Evolutionary conservation across 2,888 invertebrate species (phyloP).

Genomic region (Hofmannophila pseudospretella): DNA sequence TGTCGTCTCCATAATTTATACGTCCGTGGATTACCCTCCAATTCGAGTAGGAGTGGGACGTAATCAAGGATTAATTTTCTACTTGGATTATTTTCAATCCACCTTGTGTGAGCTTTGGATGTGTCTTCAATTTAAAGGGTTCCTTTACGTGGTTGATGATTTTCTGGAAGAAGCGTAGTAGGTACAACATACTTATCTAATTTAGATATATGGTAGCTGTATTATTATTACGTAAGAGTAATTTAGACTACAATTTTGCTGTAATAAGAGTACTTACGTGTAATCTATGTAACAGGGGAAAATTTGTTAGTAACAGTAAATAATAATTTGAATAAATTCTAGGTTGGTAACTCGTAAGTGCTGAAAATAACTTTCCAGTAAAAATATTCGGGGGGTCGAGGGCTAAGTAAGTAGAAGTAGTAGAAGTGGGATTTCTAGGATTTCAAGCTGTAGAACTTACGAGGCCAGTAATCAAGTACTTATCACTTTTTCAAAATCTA

Average conservation of each 20-base stretch:
- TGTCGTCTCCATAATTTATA: conserved; percentile 24
- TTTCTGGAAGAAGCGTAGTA: conserved; percentile 23
- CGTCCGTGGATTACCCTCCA: conserved; percentile 37
- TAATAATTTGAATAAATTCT: too few relatives aligned
- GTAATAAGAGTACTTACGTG: neutral
- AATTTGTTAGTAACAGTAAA: too few relatives aligned
- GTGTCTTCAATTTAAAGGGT: conserved; percentile 62
- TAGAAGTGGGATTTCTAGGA: too few relatives aligned
- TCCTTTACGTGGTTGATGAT: conserved; percentile 44
- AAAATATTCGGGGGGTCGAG: too few relatives aligned
- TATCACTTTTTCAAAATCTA: too few relatives aligned
- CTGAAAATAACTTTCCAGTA: too few relatives aligned
- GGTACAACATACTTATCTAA: too few relatives aligned
- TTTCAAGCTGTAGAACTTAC: too few relatives aligned
- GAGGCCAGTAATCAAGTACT: too few relatives aligned
- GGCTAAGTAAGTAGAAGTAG: too few relatives aligned
- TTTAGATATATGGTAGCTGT: neutral
- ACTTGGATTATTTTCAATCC: conserved; percentile 76
- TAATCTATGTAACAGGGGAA: too few relatives aligned
- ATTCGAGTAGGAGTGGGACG: conserved; percentile 51
- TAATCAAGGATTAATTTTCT: conserved; percentile 77
- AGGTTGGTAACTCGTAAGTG: too few relatives aligned
- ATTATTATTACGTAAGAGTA: neutral
- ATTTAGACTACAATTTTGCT: neutral
- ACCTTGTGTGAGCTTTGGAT: conserved; percentile 61